These are phyloP conservation scores for Phragmatobia fuliginosa DNA, from an alignment of 2,888 invertebrate genomes.

Conservation along the genomic window DNA sequence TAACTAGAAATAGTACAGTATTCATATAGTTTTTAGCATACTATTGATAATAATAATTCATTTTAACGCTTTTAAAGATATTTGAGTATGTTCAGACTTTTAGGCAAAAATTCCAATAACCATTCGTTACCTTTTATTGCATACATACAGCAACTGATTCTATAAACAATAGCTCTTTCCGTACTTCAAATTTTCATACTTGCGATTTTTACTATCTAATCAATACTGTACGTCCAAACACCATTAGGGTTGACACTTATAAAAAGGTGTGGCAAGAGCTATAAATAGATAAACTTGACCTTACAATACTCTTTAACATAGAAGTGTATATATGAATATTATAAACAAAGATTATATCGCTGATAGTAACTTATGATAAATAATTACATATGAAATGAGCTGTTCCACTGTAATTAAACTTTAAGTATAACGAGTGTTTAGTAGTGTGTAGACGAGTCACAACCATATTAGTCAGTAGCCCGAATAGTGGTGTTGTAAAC, in stretches of 20 bases:
- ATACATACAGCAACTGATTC: background rate
- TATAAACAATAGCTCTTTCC: background rate
- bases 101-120: background rate
- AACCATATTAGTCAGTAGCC: slow-evolving; percentile 54
- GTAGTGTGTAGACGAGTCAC: slow-evolving; percentile 42
- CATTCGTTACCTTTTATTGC: background rate
- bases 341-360: background rate
- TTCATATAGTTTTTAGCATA: slow-evolving; percentile 34
- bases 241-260: background rate
- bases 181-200: background rate
- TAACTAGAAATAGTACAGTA: slow-evolving; percentile 36
- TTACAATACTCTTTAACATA: background rate
- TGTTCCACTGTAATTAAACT: slow-evolving; percentile 11
- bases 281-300: too few relatives aligned
- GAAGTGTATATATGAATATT: background rate
- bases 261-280: background rate
- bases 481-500: slow-evolving; percentile 51
- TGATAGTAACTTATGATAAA: background rate
- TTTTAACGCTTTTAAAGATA: background rate
- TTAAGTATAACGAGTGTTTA: slow-evolving; percentile 41
- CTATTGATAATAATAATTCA: slow-evolving; percentile 17
- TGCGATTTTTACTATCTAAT: too few relatives aligned
- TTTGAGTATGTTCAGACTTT: background rate
- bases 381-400: background rate
- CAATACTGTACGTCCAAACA: too few relatives aligned